A percentile compares a stretch with the other conserved stretches of the same genome.
Conservation (phyloP, 2,888 invertebrate genomes). For the Hirtodrosophila alboralis region DNA sequence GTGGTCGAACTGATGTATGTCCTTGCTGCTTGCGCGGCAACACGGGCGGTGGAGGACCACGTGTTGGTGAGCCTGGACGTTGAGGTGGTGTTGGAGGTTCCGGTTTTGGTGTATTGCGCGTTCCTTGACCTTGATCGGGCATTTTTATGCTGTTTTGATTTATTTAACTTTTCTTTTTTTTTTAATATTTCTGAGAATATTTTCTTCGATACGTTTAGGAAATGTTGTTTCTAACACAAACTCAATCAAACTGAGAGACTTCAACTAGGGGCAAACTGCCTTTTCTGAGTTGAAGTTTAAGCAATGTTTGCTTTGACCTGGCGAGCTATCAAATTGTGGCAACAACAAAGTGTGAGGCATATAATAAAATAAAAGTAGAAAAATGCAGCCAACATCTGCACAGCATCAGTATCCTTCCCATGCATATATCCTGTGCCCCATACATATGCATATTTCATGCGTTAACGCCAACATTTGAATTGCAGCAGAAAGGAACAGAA, state of each 20-base stretch:
- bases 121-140: constrained; percentile 10
- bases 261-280: not conserved
- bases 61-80: not conserved
- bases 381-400: constrained; percentile 39
- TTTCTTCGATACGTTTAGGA: not conserved
- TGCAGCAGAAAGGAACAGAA: constrained; percentile 36
- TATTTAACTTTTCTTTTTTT: not conserved
- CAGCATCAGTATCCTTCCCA: constrained; percentile 24
- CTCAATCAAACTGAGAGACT: constrained; percentile 15
- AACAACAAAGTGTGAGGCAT: constrained; percentile 22
- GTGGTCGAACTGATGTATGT: too few relatives aligned
- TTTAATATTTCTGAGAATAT: constrained; percentile 4
- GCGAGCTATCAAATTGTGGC: constrained; percentile 13
- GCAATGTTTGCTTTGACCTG: constrained; percentile 56
- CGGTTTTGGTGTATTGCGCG: constrained; percentile 1
- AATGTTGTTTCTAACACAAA: constrained; percentile 14
- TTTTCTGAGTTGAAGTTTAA: constrained; percentile 34
- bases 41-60: constrained; percentile 9
- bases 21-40: constrained; percentile 11
- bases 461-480: constrained; percentile 81
- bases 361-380: constrained; percentile 26
- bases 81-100: not conserved
- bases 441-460: constrained; percentile 79
- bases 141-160: constrained; percentile 7
- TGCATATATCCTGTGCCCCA: constrained; percentile 32